These are phyloP conservation scores for Phycodurus eques DNA, from an alignment of 2,113 vertebrate species.

Conservation along the genomic window DNA sequence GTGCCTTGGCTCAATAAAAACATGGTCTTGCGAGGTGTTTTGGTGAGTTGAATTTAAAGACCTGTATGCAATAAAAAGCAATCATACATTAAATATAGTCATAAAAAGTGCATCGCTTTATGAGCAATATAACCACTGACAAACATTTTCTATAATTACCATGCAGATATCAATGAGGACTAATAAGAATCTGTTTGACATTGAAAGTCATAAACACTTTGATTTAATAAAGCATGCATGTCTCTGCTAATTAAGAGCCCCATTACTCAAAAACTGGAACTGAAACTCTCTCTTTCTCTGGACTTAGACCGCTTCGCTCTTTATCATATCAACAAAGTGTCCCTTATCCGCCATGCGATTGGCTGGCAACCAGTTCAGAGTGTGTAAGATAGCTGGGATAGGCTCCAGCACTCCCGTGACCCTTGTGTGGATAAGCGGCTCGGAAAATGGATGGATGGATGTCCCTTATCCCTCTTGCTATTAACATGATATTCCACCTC, in stretches of 20 bases:
- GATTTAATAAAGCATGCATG: slow-evolving; percentile 73
- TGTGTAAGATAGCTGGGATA: no score
- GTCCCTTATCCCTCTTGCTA: not conserved
- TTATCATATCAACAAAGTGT: slow-evolving; percentile 3
- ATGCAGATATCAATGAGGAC: slow-evolving; percentile 51
- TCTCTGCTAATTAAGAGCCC: slow-evolving; percentile 68
- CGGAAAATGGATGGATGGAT: no score
- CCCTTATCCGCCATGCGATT: no score
- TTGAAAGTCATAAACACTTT: slow-evolving; percentile 71
- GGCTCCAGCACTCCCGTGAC: no score
- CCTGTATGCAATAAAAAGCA: slow-evolving; percentile 1
- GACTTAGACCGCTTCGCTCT: slow-evolving; percentile 19
- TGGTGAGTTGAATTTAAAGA: not conserved
- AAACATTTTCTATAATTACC: slow-evolving; percentile 39
- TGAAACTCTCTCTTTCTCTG: slow-evolving; percentile 35
- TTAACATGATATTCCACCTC: not conserved
- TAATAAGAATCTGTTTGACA: slow-evolving; percentile 60
- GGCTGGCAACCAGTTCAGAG: no score
- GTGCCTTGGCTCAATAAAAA: not conserved
- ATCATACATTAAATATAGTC: slow-evolving; percentile 23
- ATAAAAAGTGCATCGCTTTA: slow-evolving; percentile 16
- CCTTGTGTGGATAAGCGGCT: no score
- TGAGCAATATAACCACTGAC: slow-evolving; percentile 22
- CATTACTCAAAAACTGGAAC: slow-evolving; percentile 70
- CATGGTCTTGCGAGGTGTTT: not conserved